Evolutionary conservation across 2,888 invertebrate genomes (phyloP).

Genomic region (Ormia ochracea): DNA sequence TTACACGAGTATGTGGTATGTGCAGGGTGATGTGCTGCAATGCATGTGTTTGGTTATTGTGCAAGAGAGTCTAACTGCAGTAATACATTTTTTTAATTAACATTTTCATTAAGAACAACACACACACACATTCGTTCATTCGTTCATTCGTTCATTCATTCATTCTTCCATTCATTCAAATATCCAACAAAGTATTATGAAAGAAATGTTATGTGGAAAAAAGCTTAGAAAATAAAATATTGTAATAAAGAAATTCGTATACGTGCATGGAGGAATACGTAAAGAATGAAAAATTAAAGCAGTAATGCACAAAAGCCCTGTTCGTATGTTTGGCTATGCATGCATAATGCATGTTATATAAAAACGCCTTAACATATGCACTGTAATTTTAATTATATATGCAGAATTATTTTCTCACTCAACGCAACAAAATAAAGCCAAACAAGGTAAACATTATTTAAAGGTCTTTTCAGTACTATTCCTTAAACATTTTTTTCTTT

Average conservation of each 20-base stretch:
- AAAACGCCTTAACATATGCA: constrained; percentile 62
- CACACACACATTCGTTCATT: neutral
- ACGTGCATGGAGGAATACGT: constrained; percentile 72
- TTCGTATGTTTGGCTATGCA: constrained; percentile 48
- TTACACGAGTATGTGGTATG: neutral
- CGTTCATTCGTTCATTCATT: neutral
- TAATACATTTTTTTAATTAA: constrained; percentile 74
- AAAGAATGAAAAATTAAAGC: constrained; percentile 74
- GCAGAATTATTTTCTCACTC: constrained; percentile 49
- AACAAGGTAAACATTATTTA: constrained; percentile 42
- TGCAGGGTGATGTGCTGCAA: neutral
- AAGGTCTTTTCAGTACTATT: constrained; percentile 22
- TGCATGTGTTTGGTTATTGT: constrained; percentile 35
- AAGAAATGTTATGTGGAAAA: constrained; percentile 59
- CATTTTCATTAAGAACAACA: constrained; percentile 68
- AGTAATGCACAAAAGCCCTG: constrained; percentile 63
- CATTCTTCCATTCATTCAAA: neutral
- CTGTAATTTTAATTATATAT: constrained; percentile 61
- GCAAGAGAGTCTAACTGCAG: constrained; percentile 59
- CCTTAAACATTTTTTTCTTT: constrained; percentile 7
- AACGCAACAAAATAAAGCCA: constrained; percentile 32
- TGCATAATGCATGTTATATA: constrained; percentile 40
- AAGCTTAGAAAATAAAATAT: constrained; percentile 66
- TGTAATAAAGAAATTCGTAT: constrained; percentile 31
- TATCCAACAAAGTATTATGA: constrained; percentile 20